Conservation (phyloP, 2,113 vertebrate genomes). For the Paratilapia polleni region DNA sequence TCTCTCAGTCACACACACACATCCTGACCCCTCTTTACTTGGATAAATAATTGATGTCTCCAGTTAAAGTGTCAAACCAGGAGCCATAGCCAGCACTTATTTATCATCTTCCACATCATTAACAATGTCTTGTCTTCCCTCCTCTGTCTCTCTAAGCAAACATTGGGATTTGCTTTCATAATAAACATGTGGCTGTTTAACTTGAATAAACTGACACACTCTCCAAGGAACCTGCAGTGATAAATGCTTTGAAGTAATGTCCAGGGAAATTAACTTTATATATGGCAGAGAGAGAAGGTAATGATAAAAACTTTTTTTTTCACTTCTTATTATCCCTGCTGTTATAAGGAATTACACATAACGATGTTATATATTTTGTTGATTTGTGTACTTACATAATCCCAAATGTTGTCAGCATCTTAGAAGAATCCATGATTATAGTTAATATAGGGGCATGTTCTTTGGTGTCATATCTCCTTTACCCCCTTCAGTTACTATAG, state of each 20-base stretch:
- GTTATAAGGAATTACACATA: background rate
- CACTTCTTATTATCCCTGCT: background rate
- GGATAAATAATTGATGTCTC: conserved; percentile 72
- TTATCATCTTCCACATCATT: conserved; percentile 62
- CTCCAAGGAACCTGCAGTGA: conserved; percentile 9
- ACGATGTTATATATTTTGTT: background rate
- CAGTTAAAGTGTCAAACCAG: conserved; percentile 66
- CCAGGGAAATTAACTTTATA: conserved; percentile 21
- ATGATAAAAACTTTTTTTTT: background rate
- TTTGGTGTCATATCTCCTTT: background rate
- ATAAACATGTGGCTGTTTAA: conserved; percentile 51
- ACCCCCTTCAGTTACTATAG: too few species aligned
- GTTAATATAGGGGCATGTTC: background rate
- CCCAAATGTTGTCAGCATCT: background rate
- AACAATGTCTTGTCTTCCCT: conserved; percentile 33
- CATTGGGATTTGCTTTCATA: conserved; percentile 48
- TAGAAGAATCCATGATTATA: background rate
- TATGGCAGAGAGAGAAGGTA: background rate
- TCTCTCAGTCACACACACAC: background rate
- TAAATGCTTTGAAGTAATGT: conserved; percentile 24
- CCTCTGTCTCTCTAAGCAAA: conserved; percentile 44
- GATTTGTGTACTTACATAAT: background rate
- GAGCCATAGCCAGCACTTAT: conserved; percentile 45
- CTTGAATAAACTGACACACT: conserved; percentile 34
- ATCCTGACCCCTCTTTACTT: conserved; percentile 48